A percentile compares a stretch with the other conserved stretches of the same genome.
phyloP scores from a whole-genome alignment of 2,113 vertebrate genomes.

The Micromys minutus region DNA sequence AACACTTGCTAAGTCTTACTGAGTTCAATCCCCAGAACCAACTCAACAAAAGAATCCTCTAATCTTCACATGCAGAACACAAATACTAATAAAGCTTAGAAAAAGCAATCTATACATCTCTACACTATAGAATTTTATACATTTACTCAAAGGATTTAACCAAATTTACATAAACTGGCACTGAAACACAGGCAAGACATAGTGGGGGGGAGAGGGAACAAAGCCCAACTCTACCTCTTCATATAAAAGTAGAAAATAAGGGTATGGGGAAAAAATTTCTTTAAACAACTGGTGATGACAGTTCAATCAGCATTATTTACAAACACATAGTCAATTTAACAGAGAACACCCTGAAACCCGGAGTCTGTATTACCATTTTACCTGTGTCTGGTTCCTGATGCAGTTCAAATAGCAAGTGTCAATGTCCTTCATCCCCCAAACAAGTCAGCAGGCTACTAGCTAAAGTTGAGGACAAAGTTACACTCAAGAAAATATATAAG shows the following conservation, averaged over 20 bases:
- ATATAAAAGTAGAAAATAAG: neutral
- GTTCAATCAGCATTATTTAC: slow-evolving; percentile 7
- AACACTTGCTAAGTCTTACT: neutral
- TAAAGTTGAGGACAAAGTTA: neutral
- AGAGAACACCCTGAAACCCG: neutral
- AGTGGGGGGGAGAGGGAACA: neutral
- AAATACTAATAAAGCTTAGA: neutral
- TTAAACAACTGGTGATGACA: neutral
- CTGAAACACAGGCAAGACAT: neutral
- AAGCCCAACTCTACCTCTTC: neutral
- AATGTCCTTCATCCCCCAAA: neutral
- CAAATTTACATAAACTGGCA: neutral
- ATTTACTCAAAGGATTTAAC: slow-evolving; percentile 29
- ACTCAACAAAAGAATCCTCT: neutral
- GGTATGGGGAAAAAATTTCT: neutral
- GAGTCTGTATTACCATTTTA: neutral
- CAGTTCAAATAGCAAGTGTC: slow-evolving; percentile 34
- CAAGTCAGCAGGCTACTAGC: neutral
- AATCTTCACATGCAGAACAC: neutral
- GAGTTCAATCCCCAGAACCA: no score
- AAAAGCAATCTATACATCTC: neutral
- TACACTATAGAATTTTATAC: neutral
- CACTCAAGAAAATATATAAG: slow-evolving; percentile 9
- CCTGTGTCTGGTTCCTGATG: neutral
- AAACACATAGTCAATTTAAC: neutral